A percentile compares a stretch with the other conserved stretches of the same genome.
Evolutionary conservation across 1,140 invertebrate genomes (phyloP).

Genomic region (Uloborus diversus): DNA sequence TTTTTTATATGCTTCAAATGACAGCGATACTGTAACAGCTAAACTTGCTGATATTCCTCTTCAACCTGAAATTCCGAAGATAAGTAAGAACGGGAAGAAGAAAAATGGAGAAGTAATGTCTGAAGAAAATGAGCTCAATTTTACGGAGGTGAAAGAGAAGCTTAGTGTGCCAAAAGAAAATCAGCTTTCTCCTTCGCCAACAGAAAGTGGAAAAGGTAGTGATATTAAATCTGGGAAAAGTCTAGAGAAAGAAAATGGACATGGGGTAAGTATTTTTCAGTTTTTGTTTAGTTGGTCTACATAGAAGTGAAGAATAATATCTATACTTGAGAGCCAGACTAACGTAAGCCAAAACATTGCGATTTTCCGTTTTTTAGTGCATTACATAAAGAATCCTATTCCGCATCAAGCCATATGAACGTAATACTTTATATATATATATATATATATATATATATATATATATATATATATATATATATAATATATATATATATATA

Average conservation of each 20-base stretch:
- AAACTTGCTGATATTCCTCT: conserved; percentile 16
- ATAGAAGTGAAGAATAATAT: too few species aligned
- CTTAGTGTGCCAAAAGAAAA: conserved; percentile 20
- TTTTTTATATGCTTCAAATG: conserved; percentile 26
- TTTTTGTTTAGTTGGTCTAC: too few species aligned
- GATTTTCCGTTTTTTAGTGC: too few species aligned
- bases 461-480: too few species aligned
- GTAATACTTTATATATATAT: too few species aligned
- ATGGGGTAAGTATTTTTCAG: conserved; percentile 18
- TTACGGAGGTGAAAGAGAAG: conserved; percentile 19
- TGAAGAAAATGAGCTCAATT: neutral
- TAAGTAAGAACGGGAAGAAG: conserved; percentile 3
- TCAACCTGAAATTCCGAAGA: neutral
- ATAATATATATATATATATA: too few species aligned
- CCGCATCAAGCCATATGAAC: too few species aligned
- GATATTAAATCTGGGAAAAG: neutral
- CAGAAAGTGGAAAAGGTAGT: neutral
- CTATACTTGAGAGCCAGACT: too few species aligned
- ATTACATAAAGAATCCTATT: too few species aligned
- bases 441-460: too few species aligned
- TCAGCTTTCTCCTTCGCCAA: neutral
- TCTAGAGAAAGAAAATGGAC: conserved; percentile 11
- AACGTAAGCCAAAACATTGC: too few species aligned
- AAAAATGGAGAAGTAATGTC: neutral
- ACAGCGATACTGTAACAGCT: conserved; percentile 41